Conservation (phyloP, 2,113 vertebrate genomes). For the Formicarius rufipectus region DNA sequence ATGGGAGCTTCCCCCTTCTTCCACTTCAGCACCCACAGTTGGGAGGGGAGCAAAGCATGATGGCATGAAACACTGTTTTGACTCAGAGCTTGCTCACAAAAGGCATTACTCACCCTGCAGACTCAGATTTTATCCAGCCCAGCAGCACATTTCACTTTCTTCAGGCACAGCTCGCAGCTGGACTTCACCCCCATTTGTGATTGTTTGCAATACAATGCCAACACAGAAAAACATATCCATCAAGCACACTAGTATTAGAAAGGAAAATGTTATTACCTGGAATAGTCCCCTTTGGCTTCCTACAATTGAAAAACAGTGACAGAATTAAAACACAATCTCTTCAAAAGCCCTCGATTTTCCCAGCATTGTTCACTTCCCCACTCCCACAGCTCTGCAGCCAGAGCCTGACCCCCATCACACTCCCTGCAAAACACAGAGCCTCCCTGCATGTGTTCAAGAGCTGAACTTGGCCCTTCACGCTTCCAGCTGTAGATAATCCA, state of each 20-base stretch:
- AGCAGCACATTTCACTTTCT: conserved; percentile 27
- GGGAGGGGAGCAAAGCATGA: background rate
- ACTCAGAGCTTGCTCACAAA: conserved; percentile 52
- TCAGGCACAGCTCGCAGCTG: background rate
- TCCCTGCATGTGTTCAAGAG: background rate
- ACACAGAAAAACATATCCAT: conserved; percentile 51
- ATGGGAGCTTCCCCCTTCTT: background rate
- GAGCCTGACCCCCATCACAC: background rate
- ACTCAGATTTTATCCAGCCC: conserved; percentile 35
- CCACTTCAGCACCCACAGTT: background rate
- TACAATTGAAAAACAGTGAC: conserved; percentile 75
- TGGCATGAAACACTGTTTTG: background rate
- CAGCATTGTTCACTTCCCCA: conserved; percentile 60
- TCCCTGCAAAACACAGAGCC: background rate
- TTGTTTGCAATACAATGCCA: conserved; percentile 51
- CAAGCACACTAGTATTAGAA: conserved; percentile 38
- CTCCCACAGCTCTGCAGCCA: conserved; percentile 6
- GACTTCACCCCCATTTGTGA: conserved; percentile 23
- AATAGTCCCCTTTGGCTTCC: conserved; percentile 94
- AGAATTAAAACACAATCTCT: conserved; percentile 53
- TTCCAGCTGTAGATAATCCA: background rate
- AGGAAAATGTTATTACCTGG: conserved; percentile 84
- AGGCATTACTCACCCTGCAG: conserved; percentile 50
- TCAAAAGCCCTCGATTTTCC: conserved; percentile 36
- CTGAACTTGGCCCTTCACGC: background rate